Evolutionary conservation across 2,888 invertebrate genomes (phyloP).

Genomic region (Endotricha flammealis): DNA sequence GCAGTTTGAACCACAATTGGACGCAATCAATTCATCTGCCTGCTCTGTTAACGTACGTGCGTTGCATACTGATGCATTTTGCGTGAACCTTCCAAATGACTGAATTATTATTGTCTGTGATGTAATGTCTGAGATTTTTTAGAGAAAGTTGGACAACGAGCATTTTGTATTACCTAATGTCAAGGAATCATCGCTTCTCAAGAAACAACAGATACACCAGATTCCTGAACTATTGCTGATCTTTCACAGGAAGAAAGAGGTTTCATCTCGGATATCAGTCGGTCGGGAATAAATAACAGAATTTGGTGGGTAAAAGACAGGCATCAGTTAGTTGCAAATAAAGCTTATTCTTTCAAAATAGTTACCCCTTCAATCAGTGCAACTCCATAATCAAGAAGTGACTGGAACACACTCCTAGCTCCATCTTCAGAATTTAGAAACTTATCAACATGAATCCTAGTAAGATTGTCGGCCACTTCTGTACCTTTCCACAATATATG

Average conservation of each 20-base stretch:
- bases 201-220: too few species aligned
- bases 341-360: conserved; percentile 5
- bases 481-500: conserved; percentile 68
- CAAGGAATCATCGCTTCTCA: too few species aligned
- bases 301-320: too few species aligned
- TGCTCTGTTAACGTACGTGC: neutral
- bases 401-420: conserved; percentile 64
- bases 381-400: conserved; percentile 73
- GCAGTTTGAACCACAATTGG: neutral
- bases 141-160: too few species aligned
- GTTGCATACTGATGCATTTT: neutral
- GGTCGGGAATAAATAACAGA: too few species aligned
- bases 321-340: too few species aligned
- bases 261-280: too few species aligned
- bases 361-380: conserved; percentile 63
- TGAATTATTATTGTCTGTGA: too few species aligned
- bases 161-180: too few species aligned
- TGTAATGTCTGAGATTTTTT: too few species aligned
- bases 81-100: neutral
- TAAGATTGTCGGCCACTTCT: conserved; percentile 49
- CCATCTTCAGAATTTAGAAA: conserved; percentile 66
- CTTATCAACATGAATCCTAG: conserved; percentile 55
- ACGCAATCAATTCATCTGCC: neutral
- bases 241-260: too few species aligned
- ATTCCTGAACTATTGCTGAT: too few species aligned